Base-by-base conservation (phyloP, 37 sponge, comb jelly and placozoan genomes). In the Crambe crambe region DNA sequence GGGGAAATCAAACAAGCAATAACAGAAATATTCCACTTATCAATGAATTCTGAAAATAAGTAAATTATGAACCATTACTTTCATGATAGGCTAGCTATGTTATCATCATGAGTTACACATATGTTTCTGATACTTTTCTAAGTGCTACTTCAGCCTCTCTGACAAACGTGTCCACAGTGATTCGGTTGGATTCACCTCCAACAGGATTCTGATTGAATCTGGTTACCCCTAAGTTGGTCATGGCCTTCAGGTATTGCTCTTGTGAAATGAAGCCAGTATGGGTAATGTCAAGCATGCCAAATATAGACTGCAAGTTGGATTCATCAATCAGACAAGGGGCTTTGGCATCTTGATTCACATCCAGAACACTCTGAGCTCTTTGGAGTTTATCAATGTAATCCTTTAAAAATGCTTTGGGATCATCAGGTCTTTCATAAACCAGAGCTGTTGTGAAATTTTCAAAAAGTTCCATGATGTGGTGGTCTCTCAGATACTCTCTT, bases 211-310 rank as follows among this genome's bases (percentile, higher is more conserved):
- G 1, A 57, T 90, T 95, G 77, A 83, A 95, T 3, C 74, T 66
- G 17, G 4, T 37, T 25, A 88, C 79, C 29, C 95, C 91, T 26
- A 95, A 2, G 60, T 63, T 85, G 34, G 42, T 43, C 95, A 95
- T 95, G n/a, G 91, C 95, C 25, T 81, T 72, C 31, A 78, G 47
- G 64, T 97, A 97, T 87, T 97, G 95, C 51, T 83, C 88, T 18
- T 56, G 56, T 31, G 62, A 83, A 22, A 97, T 94, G 56, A 77
- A 66, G 34, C 97, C 97, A 8, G 72, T 83, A 59, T 81, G 80
- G 9, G 92, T 83, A 25, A 91, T 81, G 78, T 97, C 97, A 76
- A 97, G 51, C 97, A 94, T 97, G 25, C 86, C 74, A 70, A 85
- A 97, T 12, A 97, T 70, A 15, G 95, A 91, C 47, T 62, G 39